Evolutionary conservation across 2,888 invertebrate species (phyloP).

Genomic region (Mesochorus sp.): DNA sequence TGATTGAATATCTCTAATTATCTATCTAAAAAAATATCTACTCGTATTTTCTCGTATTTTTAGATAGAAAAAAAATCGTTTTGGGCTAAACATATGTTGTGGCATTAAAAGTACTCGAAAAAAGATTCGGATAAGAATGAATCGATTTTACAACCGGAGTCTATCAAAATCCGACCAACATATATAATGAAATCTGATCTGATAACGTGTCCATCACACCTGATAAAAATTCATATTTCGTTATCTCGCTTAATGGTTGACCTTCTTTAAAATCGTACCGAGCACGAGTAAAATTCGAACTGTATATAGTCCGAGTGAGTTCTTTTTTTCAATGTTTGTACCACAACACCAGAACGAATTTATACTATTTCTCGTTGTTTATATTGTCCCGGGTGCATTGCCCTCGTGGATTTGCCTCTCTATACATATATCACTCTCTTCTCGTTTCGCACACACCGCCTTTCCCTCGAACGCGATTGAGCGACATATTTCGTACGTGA

Average conservation of each 20-base stretch:
- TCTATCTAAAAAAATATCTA: too few relatives aligned
- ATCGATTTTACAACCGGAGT: too few relatives aligned
- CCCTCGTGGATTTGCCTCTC: constrained; percentile 62
- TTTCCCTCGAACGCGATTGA: constrained; percentile 68
- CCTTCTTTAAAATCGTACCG: neutral
- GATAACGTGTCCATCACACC: too few relatives aligned
- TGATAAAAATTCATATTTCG: too few relatives aligned
- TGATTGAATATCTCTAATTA: too few relatives aligned
- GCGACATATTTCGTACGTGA: constrained; percentile 69
- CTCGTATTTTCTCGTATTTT: too few relatives aligned
- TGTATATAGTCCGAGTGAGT: constrained; percentile 23
- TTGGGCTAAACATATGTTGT: too few relatives aligned
- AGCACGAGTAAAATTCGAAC: neutral
- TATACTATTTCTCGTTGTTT: constrained; percentile 69
- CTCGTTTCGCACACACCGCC: constrained; percentile 60
- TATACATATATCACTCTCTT: constrained; percentile 50
- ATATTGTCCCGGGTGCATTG: constrained; percentile 76
- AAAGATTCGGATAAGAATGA: too few relatives aligned
- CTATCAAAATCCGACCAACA: too few relatives aligned
- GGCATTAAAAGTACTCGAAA: too few relatives aligned
- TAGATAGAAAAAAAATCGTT: too few relatives aligned
- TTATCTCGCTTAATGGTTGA: neutral
- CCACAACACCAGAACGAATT: neutral
- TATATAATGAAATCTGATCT: too few relatives aligned
- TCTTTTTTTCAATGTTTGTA: constrained; percentile 2